Evolutionary conservation across 2,113 vertebrate genomes (phyloP), one percentile per base, ranked within the genome.

Genomic region (Rhea pennata): DNA sequence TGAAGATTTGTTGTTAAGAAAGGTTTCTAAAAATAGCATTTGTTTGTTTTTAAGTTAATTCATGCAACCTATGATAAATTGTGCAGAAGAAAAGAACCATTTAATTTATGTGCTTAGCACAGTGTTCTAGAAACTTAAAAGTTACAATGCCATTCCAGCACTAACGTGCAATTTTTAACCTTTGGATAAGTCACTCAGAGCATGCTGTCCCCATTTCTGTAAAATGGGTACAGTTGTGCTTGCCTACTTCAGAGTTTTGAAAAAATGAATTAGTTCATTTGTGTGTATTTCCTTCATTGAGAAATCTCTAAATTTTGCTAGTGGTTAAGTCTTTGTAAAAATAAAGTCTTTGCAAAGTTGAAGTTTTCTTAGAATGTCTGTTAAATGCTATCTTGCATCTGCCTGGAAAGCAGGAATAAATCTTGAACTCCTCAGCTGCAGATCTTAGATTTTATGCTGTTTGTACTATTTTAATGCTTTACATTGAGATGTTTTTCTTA

Each of bases 391-490:
- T 40, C 92, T 88, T 94, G 40, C 79, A 56, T 92, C 96, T 96
- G 26, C 77, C 84, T 92, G 66, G 72, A 81, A 80, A 96, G 85
- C 56, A 73, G 65, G 90, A 85, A 71, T 84, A 85, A 90, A 83
- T 61, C 64, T 64, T 96, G 70, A 83, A 33, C 79, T 87, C 46
- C 72, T 91, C 15, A 87, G 10, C 90, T 92, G 92, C 42, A 89
- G 65, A 62, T 83, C 73, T 87, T 71, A 82, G 53, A 85, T 94
- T 96, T 84, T 94, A 83, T 36, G 19, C 76, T 65, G 24, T 70
- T 93, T 73, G 85, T 77, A n/a, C 92, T 89, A 71, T 91, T 61
- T 88, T 95, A 90, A 72, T 96, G 78, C 91, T 92, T 94, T 91
- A 42, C 93, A 17, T 36, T 51, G 67, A 69, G 48, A 90, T 92